Evolutionary conservation across 2,888 invertebrate genomes (phyloP).

Genomic region (Pedicia rivosa): DNA sequence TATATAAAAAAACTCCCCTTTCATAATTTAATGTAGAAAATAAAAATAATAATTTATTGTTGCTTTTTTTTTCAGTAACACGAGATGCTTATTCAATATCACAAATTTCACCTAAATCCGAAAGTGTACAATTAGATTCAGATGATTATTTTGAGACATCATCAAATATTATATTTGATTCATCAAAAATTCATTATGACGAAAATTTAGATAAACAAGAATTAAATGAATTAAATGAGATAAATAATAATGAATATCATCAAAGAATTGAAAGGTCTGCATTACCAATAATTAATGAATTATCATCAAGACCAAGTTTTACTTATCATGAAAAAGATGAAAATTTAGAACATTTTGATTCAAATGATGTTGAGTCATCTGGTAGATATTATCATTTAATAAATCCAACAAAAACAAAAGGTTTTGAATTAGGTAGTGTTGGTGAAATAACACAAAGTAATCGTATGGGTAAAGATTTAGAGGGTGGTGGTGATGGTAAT

Average conservation of each 20-base stretch:
- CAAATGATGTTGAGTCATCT: conserved; percentile 12
- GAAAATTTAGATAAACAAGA: conserved; percentile 2
- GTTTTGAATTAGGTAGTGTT: not conserved
- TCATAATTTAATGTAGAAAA: too few relatives aligned
- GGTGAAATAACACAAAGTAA: not conserved
- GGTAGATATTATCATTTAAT: conserved; percentile 27
- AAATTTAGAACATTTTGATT: conserved; percentile 17
- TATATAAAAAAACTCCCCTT: too few relatives aligned
- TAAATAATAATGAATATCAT: conserved; percentile 22
- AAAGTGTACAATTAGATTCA: conserved; percentile 12
- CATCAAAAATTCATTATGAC: not conserved
- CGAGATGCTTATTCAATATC: conserved; percentile 35
- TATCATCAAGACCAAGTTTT: conserved; percentile 26
- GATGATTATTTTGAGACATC: conserved; percentile 5
- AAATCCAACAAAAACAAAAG: conserved; percentile 25
- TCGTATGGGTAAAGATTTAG: not conserved
- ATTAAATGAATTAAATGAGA: conserved; percentile 23
- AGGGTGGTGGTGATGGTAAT: conserved; percentile 19
- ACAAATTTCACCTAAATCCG: conserved; percentile 53
- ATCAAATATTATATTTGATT: conserved; percentile 2
- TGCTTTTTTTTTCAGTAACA: conserved; percentile 4
- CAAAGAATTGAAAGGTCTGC: conserved; percentile 38
- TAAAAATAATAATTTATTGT: conserved; percentile 11
- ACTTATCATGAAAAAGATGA: conserved; percentile 15
- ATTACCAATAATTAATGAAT: conserved; percentile 39